phyloP scores from a whole-genome alignment of 1,140 invertebrate genomes.

The Idris sp. region DNA sequence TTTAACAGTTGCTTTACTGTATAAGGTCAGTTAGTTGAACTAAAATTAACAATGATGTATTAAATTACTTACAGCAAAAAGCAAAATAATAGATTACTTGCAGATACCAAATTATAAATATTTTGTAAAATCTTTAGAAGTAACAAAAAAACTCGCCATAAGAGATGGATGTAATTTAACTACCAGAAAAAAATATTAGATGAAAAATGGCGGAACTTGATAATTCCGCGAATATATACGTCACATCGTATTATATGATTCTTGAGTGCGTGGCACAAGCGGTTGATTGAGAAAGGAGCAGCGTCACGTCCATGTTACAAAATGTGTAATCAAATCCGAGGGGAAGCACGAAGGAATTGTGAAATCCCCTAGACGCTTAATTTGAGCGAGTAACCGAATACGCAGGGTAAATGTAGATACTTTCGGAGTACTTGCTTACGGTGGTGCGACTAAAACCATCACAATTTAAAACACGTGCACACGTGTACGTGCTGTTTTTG shows the following conservation, averaged over 20 bases:
- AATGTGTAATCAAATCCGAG: constrained; percentile 54
- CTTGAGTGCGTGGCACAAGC: constrained; percentile 12
- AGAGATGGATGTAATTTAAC: constrained; percentile 6
- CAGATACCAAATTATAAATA: too few relatives aligned
- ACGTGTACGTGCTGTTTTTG: neutral
- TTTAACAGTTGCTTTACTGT: constrained; percentile 25
- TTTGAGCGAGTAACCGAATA: constrained; percentile 46
- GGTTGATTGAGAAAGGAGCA: constrained; percentile 31
- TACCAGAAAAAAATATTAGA: neutral
- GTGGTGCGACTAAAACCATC: constrained; percentile 21
- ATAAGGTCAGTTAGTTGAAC: too few relatives aligned
- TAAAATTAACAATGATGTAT: too few relatives aligned
- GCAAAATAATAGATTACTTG: too few relatives aligned
- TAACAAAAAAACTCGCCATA: too few relatives aligned
- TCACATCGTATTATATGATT: constrained; percentile 19
- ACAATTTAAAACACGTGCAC: constrained; percentile 21
- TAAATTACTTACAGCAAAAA: too few relatives aligned
- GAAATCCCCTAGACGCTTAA: constrained; percentile 55
- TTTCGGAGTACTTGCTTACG: constrained; percentile 31
- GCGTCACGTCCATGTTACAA: constrained; percentile 36
- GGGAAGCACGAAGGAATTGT: constrained; percentile 45
- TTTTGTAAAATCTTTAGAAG: too few relatives aligned
- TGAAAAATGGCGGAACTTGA: constrained; percentile 10
- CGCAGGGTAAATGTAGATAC: constrained; percentile 25
- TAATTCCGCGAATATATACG: constrained; percentile 20